phyloP scores from a whole-genome alignment of 2,113 vertebrate genomes.

The Glaucidium brasilianum region DNA sequence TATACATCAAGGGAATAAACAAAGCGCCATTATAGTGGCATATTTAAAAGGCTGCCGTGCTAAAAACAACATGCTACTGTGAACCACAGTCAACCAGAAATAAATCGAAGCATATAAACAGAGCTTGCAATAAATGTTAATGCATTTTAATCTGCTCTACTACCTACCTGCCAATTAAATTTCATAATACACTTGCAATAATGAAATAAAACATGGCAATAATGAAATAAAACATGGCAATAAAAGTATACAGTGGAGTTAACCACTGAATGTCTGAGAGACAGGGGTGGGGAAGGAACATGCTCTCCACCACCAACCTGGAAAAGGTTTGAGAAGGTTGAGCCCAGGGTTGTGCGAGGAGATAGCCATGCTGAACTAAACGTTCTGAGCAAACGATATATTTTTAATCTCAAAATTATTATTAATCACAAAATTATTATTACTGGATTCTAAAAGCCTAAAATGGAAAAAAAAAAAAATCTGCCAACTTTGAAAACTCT shows the following conservation, averaged over 20 bases:
- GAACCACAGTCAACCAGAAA: neutral
- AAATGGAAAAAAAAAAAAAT: neutral
- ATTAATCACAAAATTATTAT: neutral
- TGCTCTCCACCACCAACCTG: neutral
- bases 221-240: neutral
- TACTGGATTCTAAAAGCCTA: neutral
- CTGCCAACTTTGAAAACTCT: neutral
- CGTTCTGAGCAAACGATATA: neutral
- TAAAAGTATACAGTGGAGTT: neutral
- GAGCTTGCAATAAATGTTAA: neutral
- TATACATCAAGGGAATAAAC: neutral
- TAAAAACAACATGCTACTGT: neutral
- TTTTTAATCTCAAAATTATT: neutral
- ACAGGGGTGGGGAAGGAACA: neutral
- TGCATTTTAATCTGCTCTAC: neutral
- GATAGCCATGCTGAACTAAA: no score
- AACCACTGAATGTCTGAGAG: neutral
- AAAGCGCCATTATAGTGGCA: neutral
- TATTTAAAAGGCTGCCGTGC: neutral
- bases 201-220: neutral
- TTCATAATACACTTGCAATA: neutral
- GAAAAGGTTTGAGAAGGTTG: neutral
- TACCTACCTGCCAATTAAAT: conserved; percentile 1
- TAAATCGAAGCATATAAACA: neutral
- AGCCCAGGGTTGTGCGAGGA: neutral